Evolutionary conservation across 2,797 vertebrate species (phyloP), one percentile per base, ranked within the genome.

Genomic region (Siniperca undulata): DNA sequence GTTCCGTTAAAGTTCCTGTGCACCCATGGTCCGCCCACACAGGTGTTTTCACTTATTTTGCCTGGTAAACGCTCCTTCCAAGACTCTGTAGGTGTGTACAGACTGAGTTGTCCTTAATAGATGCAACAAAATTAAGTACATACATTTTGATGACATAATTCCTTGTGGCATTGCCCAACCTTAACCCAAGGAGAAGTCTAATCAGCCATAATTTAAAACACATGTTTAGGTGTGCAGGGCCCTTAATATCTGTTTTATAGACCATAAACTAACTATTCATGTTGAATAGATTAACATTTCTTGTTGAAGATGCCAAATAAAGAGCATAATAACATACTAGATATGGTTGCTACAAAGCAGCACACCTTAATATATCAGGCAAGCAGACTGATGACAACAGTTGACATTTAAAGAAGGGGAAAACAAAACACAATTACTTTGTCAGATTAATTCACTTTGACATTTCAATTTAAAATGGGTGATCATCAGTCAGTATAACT

Each of bases 1-100:
- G 62, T 74, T 59, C 8, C 69, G 36, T 64, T 52, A 70, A 56
- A 61, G 46, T 13, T 3, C 12, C 12, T 44, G 14, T 61, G 58
- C 20, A 67, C 11, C 7, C 42, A 14, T 44, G n/a, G 3, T 48
- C 56, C 24, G 0, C 60, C 73, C 22, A 62, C 65, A 62, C 40
- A 48, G 11, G 27, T 56, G 20, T 70, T 73, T 50, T 67, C 20
- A 50, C 60, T 70, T 60, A 12, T 20, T 62, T 67, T 58, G 22
- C n/a, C 36, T 76, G 19, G 68, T 56, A 42, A 67, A 44, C 36
- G 20, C 48, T 55, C 27, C 46, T 55, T 2, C 22, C 2, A 68
- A 59, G 20, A 59, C 30, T 36, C 30, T 16, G 52, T 50, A 58
- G 55, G 55, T 0, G 13, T 62, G 55, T 77, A 24, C 55, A 76